phyloP scores from a whole-genome alignment of 2,113 vertebrate species.

The Pogonocichla stellata region DNA sequence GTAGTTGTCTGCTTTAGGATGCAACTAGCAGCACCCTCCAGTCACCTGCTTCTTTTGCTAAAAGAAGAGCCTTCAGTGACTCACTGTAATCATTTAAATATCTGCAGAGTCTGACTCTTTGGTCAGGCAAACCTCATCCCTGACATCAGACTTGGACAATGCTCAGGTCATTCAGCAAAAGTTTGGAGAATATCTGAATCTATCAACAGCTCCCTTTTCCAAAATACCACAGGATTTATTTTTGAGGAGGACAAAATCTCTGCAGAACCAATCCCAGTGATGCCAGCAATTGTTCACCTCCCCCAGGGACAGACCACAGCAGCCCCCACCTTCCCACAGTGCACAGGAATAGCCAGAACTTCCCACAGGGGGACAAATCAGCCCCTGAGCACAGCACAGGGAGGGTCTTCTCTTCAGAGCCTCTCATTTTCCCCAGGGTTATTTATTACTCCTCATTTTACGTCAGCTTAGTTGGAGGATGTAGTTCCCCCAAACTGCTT shows the following conservation, averaged over 20 bases:
- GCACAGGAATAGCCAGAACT: background rate
- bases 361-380: background rate
- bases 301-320: background rate
- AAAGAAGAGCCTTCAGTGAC: background rate
- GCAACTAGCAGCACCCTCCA: background rate
- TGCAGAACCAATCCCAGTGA: background rate
- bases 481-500: background rate
- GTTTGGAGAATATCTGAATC: background rate
- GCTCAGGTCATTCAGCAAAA: background rate
- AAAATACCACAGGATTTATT: background rate
- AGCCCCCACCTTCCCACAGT: background rate
- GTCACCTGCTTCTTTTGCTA: background rate
- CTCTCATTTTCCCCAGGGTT: background rate
- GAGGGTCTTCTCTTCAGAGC: background rate
- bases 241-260: background rate
- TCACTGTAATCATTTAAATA: background rate
- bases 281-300: background rate
- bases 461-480: background rate
- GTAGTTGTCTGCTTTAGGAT: background rate
- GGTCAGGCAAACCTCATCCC: background rate
- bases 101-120: background rate
- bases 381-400: background rate
- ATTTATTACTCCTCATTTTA: background rate
- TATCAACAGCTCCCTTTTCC: background rate
- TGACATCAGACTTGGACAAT: background rate